These are phyloP conservation scores for Gymnocypris eckloni DNA, from an alignment of 2,797 vertebrate species.

Conservation along the genomic window DNA sequence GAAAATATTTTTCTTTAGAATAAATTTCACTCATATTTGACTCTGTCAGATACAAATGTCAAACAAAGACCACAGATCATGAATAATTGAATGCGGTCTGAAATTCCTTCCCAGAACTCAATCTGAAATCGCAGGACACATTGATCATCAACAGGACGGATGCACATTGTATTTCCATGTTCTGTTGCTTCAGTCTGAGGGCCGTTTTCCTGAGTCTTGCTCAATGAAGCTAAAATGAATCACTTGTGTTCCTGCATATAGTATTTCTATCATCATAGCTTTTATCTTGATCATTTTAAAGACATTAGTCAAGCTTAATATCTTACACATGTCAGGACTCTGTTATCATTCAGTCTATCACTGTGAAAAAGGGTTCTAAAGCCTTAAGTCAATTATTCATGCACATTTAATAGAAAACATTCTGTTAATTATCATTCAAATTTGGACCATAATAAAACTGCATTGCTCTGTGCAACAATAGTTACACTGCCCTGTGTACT, in stretches of 20 bases:
- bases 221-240: neutral
- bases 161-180: conserved; percentile 3
- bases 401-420: conserved; percentile 69
- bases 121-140: conserved; percentile 7
- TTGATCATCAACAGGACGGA: conserved; percentile 9
- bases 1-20: conserved; percentile 33
- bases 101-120: conserved; percentile 18
- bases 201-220: conserved; percentile 21
- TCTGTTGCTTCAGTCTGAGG: conserved; percentile 16
- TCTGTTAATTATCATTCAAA: conserved; percentile 58
- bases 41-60: conserved; percentile 8
- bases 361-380: conserved; percentile 54
- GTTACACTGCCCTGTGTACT: conserved; percentile 51
- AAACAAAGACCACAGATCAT: conserved; percentile 24
- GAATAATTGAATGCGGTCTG: conserved; percentile 36
- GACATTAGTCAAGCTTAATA: neutral
- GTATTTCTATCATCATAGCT: neutral
- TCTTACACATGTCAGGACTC: neutral
- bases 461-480: conserved; percentile 53
- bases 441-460: conserved; percentile 60
- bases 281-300: neutral
- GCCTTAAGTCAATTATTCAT: conserved; percentile 57
- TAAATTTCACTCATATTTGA: neutral
- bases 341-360: conserved; percentile 31
- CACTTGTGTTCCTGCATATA: neutral